Conservation (phyloP, 2,888 invertebrate species). For the Nephrotoma flavescens region DNA sequence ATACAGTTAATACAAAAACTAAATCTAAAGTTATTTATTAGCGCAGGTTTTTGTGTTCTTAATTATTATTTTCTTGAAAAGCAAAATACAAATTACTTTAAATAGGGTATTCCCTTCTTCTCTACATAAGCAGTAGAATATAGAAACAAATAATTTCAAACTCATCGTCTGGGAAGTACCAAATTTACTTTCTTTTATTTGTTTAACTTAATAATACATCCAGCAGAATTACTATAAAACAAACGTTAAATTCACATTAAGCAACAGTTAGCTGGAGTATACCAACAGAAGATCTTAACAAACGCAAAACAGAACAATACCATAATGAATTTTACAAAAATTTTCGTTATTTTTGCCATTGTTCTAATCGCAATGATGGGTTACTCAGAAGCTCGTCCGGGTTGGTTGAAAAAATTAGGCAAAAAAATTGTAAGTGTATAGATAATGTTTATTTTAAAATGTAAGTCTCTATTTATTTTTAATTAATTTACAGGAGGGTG, state of each 20-base stretch:
- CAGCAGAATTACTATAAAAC: background rate
- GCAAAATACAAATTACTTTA: too few species aligned
- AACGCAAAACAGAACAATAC: background rate
- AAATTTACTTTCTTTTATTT: background rate
- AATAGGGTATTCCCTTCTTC: too few species aligned
- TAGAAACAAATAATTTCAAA: too few species aligned
- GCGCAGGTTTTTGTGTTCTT: too few species aligned
- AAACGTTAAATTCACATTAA: background rate
- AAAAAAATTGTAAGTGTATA: background rate
- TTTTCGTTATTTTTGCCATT: background rate
- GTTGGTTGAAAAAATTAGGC: background rate
- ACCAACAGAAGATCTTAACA: background rate
- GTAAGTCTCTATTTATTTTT: background rate
- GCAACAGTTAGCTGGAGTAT: background rate
- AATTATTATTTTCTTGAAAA: too few species aligned
- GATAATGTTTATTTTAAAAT: background rate
- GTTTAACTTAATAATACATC: background rate
- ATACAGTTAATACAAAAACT: too few species aligned
- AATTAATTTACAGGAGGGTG: background rate
- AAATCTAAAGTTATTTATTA: too few species aligned
- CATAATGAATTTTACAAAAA: background rate
- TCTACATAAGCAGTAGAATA: too few species aligned
- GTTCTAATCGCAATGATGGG: background rate
- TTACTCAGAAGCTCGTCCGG: background rate
- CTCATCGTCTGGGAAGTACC: background rate